A percentile compares a stretch with the other conserved stretches of the same genome.
Conservation (phyloP, 2,888 invertebrate genomes). For the Aphidoletes aphidimyza region DNA sequence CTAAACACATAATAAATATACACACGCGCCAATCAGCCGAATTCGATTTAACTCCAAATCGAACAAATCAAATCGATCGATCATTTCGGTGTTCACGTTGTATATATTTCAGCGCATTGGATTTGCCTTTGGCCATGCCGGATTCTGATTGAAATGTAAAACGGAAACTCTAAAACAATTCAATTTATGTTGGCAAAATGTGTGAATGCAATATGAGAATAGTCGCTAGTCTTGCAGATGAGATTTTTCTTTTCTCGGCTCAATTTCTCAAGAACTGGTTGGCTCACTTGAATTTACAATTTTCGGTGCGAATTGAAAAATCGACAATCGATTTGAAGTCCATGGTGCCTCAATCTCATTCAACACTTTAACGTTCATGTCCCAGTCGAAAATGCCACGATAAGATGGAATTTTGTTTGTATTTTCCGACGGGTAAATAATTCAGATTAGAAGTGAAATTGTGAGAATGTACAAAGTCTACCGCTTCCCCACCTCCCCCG, state of each 20-base stretch:
- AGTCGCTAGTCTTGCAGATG: background rate
- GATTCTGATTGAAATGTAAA: conserved; percentile 24
- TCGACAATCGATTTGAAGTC: background rate
- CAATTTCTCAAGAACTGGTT: background rate
- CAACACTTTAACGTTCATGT: conserved; percentile 15
- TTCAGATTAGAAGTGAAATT: conserved; percentile 6
- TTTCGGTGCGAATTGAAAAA: background rate
- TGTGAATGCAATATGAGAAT: background rate
- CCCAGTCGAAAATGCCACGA: conserved; percentile 4
- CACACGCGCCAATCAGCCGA: background rate
- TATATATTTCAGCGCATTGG: background rate
- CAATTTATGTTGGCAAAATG: conserved; percentile 34
- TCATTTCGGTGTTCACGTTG: background rate
- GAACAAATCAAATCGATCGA: background rate
- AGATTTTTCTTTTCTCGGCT: background rate
- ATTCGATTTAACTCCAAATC: background rate
- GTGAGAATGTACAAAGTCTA: background rate
- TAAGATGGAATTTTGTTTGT: conserved; percentile 11
- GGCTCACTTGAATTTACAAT: background rate
- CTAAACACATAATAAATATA: background rate
- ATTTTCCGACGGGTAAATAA: conserved; percentile 34
- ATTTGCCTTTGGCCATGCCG: background rate
- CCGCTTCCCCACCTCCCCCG: background rate
- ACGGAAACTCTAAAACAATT: conserved; percentile 27
- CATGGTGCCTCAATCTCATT: background rate